phyloP scores from a whole-genome alignment of 92 coral and sea anemone species.

The Desmophyllum pertusum region DNA sequence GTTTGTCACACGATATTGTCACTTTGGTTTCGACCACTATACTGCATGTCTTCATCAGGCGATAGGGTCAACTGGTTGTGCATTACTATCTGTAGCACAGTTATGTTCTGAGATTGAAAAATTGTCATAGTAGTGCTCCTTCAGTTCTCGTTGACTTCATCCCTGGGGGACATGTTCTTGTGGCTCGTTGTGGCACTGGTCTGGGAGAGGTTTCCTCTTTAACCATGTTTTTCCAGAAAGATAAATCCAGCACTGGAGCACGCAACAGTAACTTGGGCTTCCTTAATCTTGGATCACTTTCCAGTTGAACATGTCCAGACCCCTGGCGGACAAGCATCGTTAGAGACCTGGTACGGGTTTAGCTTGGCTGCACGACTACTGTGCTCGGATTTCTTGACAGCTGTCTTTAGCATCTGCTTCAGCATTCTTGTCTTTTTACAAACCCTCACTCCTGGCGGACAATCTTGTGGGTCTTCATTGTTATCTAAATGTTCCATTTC shows the following conservation, averaged over 20 bases:
- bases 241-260: not conserved
- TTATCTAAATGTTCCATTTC: not conserved
- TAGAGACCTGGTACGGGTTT: not conserved
- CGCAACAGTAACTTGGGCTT: not conserved
- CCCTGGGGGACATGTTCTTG: not conserved
- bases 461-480: not conserved
- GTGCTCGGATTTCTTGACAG: not conserved
- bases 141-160: not conserved
- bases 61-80: no score
- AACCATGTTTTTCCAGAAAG: not conserved
- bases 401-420: not conserved
- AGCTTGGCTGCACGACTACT: not conserved
- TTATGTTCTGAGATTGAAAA: not conserved
- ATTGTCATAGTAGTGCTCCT: not conserved
- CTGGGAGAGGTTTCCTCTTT: not conserved
- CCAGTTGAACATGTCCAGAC: conserved; percentile 30
- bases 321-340: conserved; percentile 5
- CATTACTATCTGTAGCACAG: no score
- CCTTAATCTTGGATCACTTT: not conserved
- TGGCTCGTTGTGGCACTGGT: not conserved
- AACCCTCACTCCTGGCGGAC: not conserved
- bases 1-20: no score
- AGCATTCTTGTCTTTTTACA: not conserved
- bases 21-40: no score
- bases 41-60: no score